These are phyloP conservation scores for Ochotona curzoniae DNA, from an alignment of 2,113 vertebrate genomes.

Conservation along the genomic window DNA sequence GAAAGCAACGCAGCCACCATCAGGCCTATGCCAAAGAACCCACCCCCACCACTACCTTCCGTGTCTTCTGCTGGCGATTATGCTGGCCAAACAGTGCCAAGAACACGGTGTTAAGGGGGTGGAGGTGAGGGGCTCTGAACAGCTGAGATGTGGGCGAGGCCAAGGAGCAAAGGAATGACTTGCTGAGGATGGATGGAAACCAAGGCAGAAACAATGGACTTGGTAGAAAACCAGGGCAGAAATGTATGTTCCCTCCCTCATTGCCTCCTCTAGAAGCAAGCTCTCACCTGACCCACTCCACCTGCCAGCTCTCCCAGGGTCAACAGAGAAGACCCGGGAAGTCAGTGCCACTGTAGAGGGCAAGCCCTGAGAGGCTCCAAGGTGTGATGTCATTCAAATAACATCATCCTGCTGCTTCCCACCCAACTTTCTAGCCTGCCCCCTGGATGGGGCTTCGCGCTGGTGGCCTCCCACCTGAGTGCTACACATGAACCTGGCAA, in stretches of 20 bases:
- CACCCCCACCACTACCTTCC: slow-evolving; percentile 69
- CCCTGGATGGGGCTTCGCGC: background rate
- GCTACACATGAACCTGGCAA: background rate
- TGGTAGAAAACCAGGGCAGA: slow-evolving; percentile 75
- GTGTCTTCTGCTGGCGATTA: slow-evolving; percentile 68
- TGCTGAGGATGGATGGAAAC: slow-evolving; percentile 82
- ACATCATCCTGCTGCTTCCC: background rate
- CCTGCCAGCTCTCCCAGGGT: slow-evolving; percentile 64
- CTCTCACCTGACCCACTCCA: slow-evolving; percentile 56
- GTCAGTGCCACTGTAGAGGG: rapidly evolving
- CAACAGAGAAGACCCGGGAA: background rate
- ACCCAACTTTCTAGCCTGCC: background rate
- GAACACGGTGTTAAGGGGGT: slow-evolving; percentile 13
- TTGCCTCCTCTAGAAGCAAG: slow-evolving; percentile 55
- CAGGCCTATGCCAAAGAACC: slow-evolving; percentile 75
- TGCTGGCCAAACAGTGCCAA: slow-evolving; percentile 85
- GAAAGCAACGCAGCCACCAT: slow-evolving; percentile 80
- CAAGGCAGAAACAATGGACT: slow-evolving; percentile 84
- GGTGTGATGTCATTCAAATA: rapidly evolving
- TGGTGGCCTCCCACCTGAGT: rapidly evolving
- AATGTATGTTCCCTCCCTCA: slow-evolving; percentile 31
- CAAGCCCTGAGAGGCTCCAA: background rate
- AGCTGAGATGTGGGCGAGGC: slow-evolving; percentile 82
- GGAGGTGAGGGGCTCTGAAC: slow-evolving; percentile 67
- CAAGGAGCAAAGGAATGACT: slow-evolving; percentile 85